Percentiles rank a stretch among this genome's conserved stretches.
Evolutionary conservation across 2,113 vertebrate species (phyloP).

Genomic region (Heliornis fulica): DNA sequence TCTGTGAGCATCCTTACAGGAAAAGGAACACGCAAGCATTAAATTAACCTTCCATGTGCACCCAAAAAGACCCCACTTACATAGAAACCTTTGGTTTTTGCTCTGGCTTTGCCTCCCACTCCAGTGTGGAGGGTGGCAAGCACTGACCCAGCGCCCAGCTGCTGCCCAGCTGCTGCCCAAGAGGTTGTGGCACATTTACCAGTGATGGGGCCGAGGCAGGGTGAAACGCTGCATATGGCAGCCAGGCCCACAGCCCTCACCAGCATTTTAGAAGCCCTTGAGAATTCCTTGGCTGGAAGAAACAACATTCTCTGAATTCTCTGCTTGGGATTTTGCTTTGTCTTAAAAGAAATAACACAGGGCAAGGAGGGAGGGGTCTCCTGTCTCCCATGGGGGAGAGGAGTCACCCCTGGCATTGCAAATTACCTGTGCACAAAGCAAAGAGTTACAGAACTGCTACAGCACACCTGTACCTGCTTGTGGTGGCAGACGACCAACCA

Average conservation of each 20-base stretch:
- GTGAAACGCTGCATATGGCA: neutral
- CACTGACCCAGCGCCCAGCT: constrained; percentile 36
- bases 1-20: neutral
- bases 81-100: neutral
- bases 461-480: neutral
- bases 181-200: neutral
- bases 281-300: constrained; percentile 54
- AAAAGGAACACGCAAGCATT: neutral
- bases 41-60: neutral
- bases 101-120: neutral
- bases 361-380: neutral
- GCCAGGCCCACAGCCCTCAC: constrained; percentile 5
- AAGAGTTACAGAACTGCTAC: neutral
- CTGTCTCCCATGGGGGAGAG: accelerated
- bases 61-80: neutral
- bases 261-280: constrained; percentile 26
- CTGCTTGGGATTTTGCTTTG: constrained; percentile 34
- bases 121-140: neutral
- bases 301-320: constrained; percentile 70
- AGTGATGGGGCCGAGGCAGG: neutral
- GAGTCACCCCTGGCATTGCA: neutral
- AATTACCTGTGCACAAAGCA: neutral
- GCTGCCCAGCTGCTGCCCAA: constrained; percentile 68
- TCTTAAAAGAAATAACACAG: neutral
- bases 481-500: neutral